Conservation (phyloP, 2,888 invertebrate species). For the Notocelia uddmanniana region DNA sequence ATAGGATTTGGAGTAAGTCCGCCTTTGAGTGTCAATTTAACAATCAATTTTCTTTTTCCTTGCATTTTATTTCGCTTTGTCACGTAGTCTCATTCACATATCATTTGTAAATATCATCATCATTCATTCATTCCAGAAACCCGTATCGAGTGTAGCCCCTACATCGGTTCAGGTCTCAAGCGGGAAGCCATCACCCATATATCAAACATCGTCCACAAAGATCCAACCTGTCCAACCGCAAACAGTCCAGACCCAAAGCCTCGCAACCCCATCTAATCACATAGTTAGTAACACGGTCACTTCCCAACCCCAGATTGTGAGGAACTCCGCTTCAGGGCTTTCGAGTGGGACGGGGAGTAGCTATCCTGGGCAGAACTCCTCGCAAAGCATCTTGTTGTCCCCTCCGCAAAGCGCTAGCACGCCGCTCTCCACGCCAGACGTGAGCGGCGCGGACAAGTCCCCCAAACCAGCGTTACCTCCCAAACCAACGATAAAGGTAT, state of each 20-base stretch:
- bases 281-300: constrained; percentile 76
- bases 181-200: constrained; percentile 90
- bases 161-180: constrained; percentile 88
- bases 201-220: constrained; percentile 93
- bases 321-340: constrained; percentile 81
- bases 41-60: constrained; percentile 43
- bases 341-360: constrained; percentile 80
- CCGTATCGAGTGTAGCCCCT: constrained; percentile 94
- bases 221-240: constrained; percentile 93
- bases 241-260: constrained; percentile 85
- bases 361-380: constrained; percentile 73
- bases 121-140: constrained; percentile 89
- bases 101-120: constrained; percentile 81
- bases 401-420: constrained; percentile 88
- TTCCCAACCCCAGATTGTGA: constrained; percentile 83
- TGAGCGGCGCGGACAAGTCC: constrained; percentile 82
- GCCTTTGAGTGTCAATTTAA: neutral
- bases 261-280: constrained; percentile 73
- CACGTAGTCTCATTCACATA: constrained; percentile 55
- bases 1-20: constrained; percentile 81
- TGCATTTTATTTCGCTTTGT: constrained; percentile 48
- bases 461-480: constrained; percentile 93
- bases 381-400: constrained; percentile 82
- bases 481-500: constrained; percentile 90
- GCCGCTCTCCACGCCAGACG: constrained; percentile 84